phyloP scores from a whole-genome alignment of 2,888 invertebrate species.

The Epirrhoe tristata region DNA sequence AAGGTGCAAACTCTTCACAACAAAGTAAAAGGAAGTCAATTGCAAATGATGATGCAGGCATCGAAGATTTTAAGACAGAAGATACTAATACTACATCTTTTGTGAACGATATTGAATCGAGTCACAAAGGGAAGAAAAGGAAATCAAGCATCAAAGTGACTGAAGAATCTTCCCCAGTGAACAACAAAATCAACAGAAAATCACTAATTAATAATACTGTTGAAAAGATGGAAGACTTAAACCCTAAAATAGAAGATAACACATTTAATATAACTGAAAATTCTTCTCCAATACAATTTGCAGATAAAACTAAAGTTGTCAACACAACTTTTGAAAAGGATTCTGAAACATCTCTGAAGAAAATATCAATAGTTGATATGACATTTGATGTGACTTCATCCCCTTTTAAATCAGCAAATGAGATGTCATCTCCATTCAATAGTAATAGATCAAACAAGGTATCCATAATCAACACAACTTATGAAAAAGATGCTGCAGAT shows the following conservation, averaged over 20 bases:
- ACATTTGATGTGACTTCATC: slow-evolving; percentile 35
- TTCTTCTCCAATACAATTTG: slow-evolving; percentile 15
- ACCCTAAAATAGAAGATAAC: neutral
- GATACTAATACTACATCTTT: slow-evolving; percentile 22
- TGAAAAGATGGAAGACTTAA: slow-evolving; percentile 8
- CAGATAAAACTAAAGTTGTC: neutral
- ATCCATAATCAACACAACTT: slow-evolving; percentile 37
- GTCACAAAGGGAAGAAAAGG: slow-evolving; percentile 10
- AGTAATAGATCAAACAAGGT: slow-evolving; percentile 22
- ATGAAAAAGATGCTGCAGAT: slow-evolving; percentile 36
- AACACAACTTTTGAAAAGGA: slow-evolving; percentile 37
- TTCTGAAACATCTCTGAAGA: slow-evolving; percentile 20
- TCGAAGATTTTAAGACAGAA: slow-evolving; percentile 13
- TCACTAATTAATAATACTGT: neutral
- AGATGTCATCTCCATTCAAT: slow-evolving; percentile 12
- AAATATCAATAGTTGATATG: slow-evolving; percentile 30
- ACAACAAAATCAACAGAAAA: slow-evolving; percentile 7
- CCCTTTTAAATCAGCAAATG: slow-evolving; percentile 20
- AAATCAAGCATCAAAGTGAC: slow-evolving; percentile 8
- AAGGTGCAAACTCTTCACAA: neutral
- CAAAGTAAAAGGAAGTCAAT: slow-evolving; percentile 6
- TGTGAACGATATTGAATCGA: slow-evolving; percentile 19
- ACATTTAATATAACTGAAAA: neutral
- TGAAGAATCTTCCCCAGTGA: neutral
- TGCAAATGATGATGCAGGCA: neutral